phyloP scores from a whole-genome alignment of 2,797 vertebrate species.

The Balearica regulorum region DNA sequence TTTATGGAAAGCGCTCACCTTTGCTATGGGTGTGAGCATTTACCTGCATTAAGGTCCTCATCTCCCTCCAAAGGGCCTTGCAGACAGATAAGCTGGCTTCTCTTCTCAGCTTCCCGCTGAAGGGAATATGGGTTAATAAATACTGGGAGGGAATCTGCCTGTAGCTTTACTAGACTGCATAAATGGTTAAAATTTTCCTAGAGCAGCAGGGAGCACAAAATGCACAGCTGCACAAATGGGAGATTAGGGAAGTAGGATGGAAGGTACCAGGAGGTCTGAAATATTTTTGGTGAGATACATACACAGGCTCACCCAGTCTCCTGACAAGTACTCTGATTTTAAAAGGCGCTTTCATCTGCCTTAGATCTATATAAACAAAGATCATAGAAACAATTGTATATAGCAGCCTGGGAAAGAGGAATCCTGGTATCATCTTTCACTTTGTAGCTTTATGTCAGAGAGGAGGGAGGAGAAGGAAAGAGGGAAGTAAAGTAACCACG shows the following conservation, averaged over 20 bases:
- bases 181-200: neutral
- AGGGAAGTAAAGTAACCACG: neutral
- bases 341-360: slow-evolving; percentile 2
- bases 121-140: neutral
- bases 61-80: neutral
- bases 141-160: neutral
- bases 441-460: neutral
- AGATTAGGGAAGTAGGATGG: neutral
- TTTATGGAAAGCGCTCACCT: neutral
- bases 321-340: neutral
- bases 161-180: neutral
- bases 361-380: slow-evolving; percentile 6
- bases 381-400: neutral
- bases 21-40: neutral
- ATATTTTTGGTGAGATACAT: neutral
- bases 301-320: neutral
- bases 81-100: neutral
- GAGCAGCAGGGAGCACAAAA: neutral
- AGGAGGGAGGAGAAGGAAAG: neutral
- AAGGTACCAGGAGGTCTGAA: neutral
- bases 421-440: neutral
- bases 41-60: neutral
- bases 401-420: neutral
- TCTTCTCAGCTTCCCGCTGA: neutral
- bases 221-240: neutral